phyloP scores from a whole-genome alignment of 1,140 invertebrate species.

The Meloidogyne exigua region DNA sequence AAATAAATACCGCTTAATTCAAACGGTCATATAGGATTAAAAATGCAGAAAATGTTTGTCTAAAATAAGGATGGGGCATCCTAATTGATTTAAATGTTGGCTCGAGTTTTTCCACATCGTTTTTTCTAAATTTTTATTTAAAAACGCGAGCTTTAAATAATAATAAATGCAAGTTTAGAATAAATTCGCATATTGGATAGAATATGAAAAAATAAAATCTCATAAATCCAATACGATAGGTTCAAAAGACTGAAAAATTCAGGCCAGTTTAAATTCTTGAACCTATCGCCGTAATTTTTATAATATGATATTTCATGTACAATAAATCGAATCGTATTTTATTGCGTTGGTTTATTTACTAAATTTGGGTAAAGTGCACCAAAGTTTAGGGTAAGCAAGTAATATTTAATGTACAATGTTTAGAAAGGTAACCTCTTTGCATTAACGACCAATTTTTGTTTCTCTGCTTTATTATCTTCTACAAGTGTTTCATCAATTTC shows the following conservation, averaged over 20 bases:
- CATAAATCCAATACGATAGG: background rate
- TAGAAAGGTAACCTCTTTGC: background rate
- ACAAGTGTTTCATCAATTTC: background rate
- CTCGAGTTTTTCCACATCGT: background rate
- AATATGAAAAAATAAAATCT: constrained; percentile 1
- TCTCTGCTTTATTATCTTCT: background rate
- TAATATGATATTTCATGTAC: background rate
- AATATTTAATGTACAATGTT: too few relatives aligned
- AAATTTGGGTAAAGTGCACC: background rate
- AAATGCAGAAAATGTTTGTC: background rate
- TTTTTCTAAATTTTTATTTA: background rate
- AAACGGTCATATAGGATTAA: background rate
- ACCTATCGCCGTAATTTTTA: background rate
- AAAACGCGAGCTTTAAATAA: background rate
- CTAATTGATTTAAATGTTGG: background rate
- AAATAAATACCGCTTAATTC: background rate
- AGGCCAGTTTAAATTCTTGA: too few relatives aligned
- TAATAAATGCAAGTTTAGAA: background rate
- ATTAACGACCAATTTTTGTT: background rate
- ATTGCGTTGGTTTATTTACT: too few relatives aligned
- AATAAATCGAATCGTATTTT: background rate
- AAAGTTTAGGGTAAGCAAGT: background rate
- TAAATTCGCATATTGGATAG: background rate
- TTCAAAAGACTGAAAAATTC: background rate
- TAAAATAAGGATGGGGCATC: background rate